A percentile compares a stretch with the other conserved stretches of the same genome.
Evolutionary conservation across 2,797 vertebrate genomes (phyloP).

Genomic region (Microchirus variegatus): DNA sequence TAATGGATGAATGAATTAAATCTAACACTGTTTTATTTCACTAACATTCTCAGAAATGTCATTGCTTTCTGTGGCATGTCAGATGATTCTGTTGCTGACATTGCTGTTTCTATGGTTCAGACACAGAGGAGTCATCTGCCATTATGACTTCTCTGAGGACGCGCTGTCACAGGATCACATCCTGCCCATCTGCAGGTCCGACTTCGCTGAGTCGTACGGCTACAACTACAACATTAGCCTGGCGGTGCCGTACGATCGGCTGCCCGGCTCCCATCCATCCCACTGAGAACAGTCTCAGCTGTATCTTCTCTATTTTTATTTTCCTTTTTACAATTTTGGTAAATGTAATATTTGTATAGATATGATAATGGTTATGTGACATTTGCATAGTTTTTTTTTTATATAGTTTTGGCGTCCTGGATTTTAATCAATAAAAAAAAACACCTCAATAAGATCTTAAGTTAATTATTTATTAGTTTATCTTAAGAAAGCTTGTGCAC

Average conservation of each 20-base stretch:
- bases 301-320: neutral
- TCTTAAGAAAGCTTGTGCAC: neutral
- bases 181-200: conserved; percentile 91
- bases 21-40: too few relatives aligned
- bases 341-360: neutral
- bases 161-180: conserved; percentile 81
- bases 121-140: conserved; percentile 89
- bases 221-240: conserved; percentile 94
- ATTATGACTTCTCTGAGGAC: conserved; percentile 91
- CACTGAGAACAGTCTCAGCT: conserved; percentile 47
- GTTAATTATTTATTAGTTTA: too few relatives aligned
- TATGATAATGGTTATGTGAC: neutral
- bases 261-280: conserved; percentile 53
- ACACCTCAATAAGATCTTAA: too few relatives aligned
- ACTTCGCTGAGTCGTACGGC: conserved; percentile 77
- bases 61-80: too few relatives aligned
- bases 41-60: too few relatives aligned
- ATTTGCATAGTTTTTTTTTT: neutral
- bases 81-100: neutral
- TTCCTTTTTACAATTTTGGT: neutral
- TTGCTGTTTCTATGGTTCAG: conserved; percentile 61
- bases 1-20: too few relatives aligned
- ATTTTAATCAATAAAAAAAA: conserved; percentile 6
- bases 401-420: neutral
- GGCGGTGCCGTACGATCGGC: conserved; percentile 84